A percentile compares a stretch with the other conserved stretches of the same genome.
Evolutionary conservation across 2,888 invertebrate genomes (phyloP).

Genomic region (Ormia ochracea): DNA sequence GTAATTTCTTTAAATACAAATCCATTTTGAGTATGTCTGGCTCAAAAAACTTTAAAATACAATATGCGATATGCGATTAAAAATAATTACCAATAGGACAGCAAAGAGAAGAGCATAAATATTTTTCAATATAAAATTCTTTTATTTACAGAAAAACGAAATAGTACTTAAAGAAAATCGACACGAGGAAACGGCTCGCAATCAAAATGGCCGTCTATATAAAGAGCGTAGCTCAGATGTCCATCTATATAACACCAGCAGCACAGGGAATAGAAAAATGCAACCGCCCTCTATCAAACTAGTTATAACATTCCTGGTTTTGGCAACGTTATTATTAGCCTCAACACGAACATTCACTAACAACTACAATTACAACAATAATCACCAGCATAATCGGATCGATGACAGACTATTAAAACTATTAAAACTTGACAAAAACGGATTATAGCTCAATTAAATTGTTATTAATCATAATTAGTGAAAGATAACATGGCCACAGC

Average conservation of each 20-base stretch:
- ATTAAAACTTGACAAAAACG: slow-evolving; percentile 53
- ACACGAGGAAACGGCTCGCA: slow-evolving; percentile 74
- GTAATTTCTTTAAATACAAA: no score
- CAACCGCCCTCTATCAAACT: slow-evolving; percentile 64
- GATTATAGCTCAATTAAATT: slow-evolving; percentile 63
- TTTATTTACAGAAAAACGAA: slow-evolving; percentile 71
- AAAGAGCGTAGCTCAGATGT: slow-evolving; percentile 72
- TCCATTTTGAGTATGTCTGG: no score
- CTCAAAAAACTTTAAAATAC: no score
- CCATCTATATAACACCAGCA: slow-evolving; percentile 66
- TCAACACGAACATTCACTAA: slow-evolving; percentile 59
- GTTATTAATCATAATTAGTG: slow-evolving; percentile 56
- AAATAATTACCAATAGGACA: no score
- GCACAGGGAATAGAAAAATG: slow-evolving; percentile 38
- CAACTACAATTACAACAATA: slow-evolving; percentile 28
- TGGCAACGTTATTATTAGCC: slow-evolving; percentile 64
- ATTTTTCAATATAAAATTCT: not conserved
- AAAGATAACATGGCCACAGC: not conserved
- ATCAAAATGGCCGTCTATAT: slow-evolving; percentile 75
- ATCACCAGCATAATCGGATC: slow-evolving; percentile 43
- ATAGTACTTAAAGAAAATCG: slow-evolving; percentile 74
- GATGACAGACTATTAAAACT: slow-evolving; percentile 51
- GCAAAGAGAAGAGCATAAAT: not conserved
- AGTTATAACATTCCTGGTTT: slow-evolving; percentile 67
- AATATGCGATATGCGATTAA: no score